These are phyloP conservation scores for Enteromius trimaculatus DNA, from an alignment of 2,797 vertebrate genomes.

Conservation along the genomic window DNA sequence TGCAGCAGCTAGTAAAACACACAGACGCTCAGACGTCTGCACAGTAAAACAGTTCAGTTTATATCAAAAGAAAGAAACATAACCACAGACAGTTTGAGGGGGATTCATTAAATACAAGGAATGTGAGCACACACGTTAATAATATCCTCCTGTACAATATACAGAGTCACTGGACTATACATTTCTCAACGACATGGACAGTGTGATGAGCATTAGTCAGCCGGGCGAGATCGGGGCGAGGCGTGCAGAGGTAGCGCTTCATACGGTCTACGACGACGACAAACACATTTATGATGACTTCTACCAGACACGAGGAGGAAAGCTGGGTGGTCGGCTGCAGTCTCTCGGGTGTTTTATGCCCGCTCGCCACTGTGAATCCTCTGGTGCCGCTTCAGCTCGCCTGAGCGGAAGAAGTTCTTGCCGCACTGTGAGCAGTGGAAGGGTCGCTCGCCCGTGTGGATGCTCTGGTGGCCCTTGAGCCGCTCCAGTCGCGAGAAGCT, in stretches of 20 bases:
- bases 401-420: conserved; percentile 61
- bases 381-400: conserved; percentile 60
- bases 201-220: conserved; percentile 23
- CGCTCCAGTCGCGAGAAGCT: conserved; percentile 61
- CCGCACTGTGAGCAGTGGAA: conserved; percentile 60
- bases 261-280: background rate
- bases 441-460: conserved; percentile 61
- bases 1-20: conserved; percentile 50
- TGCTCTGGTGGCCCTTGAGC: conserved; percentile 62
- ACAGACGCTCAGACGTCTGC: conserved; percentile 17
- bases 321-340: background rate
- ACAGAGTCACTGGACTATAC: conserved; percentile 52
- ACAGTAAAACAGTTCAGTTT: conserved; percentile 26
- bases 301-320: background rate
- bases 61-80: background rate
- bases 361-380: conserved; percentile 58
- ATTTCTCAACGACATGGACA: conserved; percentile 53
- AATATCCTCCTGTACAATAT: conserved; percentile 45
- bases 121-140: conserved; percentile 52
- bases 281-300: background rate
- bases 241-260: conserved; percentile 48
- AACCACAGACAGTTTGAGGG: background rate
- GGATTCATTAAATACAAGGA: conserved; percentile 41
- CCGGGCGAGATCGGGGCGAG: background rate
- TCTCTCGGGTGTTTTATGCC: conserved; percentile 7